Base-by-base conservation (phyloP, 2,888 invertebrate species). In the Drosophila ustulata region DNA sequence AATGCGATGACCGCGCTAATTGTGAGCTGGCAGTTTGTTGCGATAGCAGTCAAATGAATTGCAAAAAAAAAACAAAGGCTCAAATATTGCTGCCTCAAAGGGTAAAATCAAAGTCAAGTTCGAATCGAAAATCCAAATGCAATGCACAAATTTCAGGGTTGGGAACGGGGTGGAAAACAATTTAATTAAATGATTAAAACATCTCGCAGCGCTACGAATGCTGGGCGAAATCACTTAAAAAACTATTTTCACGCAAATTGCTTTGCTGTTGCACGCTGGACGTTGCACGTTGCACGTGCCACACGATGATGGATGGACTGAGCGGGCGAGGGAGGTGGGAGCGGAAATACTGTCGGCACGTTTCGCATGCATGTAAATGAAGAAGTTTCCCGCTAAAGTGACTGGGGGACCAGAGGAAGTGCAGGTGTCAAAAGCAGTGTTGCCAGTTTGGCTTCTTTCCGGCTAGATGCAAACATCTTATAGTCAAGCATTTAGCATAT, bases 321-420 rank as follows among this genome's bases (percentile, higher is more conserved):
- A 65, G 69, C 78, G 84, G 51, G 50, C 55, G 49, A 57, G 25
- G 9, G 32, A 13, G 62, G 18, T 18, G 18, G 1, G 18, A 18
- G 18, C 18, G 18, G 18, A 18, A 18, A 18, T 18, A 18, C 64
- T 56, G 49, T 25, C 63, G 56, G 52, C 82, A 81, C 87, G 89
- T 84, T 64, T 52, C 81, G 72, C 84, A 77, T 84, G 89, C 84
- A 84, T 84, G 89, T 83, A 88, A 84, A 84, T 84, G 87, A 84
- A 87, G 84, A 75, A 83, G 82, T 84, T 82, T 18, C 66, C 56
- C 57, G 39, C 65, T 59, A 56, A 63, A 51, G 51, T n/a, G 47
- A 30, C 30, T 34, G 18, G 11, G 34, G 34, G 8, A 18, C 18
- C 18, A 18, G 18, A 0, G 28, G 23, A 9, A 26, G 26, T 26